Evolutionary conservation across 2,888 invertebrate species (phyloP).

Genomic region (Pollenia angustigena): DNA sequence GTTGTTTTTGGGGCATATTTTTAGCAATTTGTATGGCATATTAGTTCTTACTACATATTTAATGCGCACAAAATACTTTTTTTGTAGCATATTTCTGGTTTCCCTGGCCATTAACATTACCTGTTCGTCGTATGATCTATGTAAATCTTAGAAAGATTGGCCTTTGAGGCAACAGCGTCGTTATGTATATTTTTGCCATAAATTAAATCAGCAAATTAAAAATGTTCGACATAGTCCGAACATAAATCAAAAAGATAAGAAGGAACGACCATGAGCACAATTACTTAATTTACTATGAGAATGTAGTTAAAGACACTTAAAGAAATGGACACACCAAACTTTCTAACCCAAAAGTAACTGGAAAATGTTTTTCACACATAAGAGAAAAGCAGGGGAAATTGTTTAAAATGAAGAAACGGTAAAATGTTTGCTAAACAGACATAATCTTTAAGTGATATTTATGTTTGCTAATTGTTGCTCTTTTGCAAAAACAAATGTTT

Average conservation of each 20-base stretch:
- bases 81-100: too few species aligned
- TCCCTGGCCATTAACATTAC: too few species aligned
- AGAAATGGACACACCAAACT: background rate
- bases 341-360: background rate
- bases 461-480: background rate
- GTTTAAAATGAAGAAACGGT: background rate
- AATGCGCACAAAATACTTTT: too few species aligned
- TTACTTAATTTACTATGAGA: background rate
- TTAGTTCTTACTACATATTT: too few species aligned
- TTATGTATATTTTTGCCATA: background rate
- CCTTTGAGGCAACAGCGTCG: too few species aligned
- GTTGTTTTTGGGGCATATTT: too few species aligned
- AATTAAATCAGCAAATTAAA: slow-evolving; percentile 29
- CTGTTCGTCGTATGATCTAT: too few species aligned
- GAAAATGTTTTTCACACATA: background rate
- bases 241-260: background rate
- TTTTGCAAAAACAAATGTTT: background rate
- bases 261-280: background rate
- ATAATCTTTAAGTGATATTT: background rate
- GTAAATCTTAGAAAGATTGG: too few species aligned
- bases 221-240: background rate
- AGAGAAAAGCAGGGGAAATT: background rate
- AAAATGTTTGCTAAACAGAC: background rate
- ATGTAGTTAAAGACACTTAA: slow-evolving; percentile 6
- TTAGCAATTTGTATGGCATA: too few species aligned